A percentile compares a stretch with the other conserved stretches of the same genome.
These are phyloP conservation scores for Mus pahari DNA, from an alignment of 2,113 vertebrate species.

Conservation along the genomic window DNA sequence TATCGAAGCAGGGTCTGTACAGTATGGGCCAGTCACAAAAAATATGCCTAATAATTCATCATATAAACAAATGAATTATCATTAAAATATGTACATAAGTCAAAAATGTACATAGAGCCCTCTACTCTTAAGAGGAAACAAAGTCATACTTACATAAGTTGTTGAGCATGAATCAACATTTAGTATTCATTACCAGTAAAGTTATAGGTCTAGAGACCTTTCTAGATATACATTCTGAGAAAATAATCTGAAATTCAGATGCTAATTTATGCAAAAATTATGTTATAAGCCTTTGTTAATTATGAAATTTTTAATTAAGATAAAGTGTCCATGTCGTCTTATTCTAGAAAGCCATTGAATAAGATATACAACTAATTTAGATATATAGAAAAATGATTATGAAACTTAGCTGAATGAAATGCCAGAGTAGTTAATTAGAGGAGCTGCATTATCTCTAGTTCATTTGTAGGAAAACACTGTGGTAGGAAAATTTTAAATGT, in stretches of 20 bases:
- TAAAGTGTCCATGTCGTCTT: conserved; percentile 59
- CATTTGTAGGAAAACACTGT: conserved; percentile 5
- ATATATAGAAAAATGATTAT: conserved; percentile 31
- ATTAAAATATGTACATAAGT: not conserved
- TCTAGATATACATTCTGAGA: not conserved
- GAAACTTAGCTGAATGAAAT: conserved; percentile 21
- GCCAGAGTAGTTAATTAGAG: not conserved
- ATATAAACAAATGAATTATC: not conserved
- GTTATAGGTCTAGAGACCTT: not conserved
- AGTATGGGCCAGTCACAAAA: not conserved
- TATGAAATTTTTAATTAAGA: conserved; percentile 55
- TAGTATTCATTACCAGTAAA: not conserved
- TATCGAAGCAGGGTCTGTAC: not conserved
- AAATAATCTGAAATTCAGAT: conserved; percentile 35
- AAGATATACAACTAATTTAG: conserved; percentile 55
- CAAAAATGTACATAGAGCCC: not conserved
- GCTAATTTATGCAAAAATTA: conserved; percentile 61
- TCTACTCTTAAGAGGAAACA: not conserved
- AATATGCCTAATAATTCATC: not conserved
- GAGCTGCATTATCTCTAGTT: not conserved
- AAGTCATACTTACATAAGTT: not conserved
- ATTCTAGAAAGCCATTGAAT: conserved; percentile 42
- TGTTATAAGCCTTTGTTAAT: conserved; percentile 36
- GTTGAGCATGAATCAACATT: conserved; percentile 41
- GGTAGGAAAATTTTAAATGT: conserved; percentile 24